Conservation (phyloP, 2,113 vertebrate genomes). For the Australoheros scitulus region DNA sequence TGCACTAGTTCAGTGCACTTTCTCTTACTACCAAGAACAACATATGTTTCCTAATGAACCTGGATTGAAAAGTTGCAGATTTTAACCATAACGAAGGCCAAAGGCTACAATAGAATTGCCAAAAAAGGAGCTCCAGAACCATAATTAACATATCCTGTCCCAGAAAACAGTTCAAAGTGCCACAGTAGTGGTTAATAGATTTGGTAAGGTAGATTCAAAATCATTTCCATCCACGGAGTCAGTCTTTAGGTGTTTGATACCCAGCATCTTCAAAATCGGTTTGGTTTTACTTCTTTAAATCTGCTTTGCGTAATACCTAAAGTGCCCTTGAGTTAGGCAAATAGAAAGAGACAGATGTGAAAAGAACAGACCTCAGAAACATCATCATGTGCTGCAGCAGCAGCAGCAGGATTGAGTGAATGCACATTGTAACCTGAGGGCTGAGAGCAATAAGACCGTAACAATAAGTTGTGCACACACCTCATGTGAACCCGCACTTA, state of each 20-base stretch:
- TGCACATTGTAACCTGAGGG: conserved; percentile 55
- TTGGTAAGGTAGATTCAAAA: not conserved
- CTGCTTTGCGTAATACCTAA: not conserved
- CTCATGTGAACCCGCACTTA: conserved; percentile 31
- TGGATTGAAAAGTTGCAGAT: not conserved
- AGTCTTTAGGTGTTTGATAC: not conserved
- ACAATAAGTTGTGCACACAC: conserved; percentile 28
- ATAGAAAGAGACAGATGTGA: conserved; percentile 39
- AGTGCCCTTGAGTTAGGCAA: conserved; percentile 20
- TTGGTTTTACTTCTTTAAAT: conserved; percentile 5
- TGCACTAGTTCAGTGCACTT: not conserved
- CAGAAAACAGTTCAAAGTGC: not conserved
- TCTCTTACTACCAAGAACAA: not conserved
- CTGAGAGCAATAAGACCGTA: conserved; percentile 29
- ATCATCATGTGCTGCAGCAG: conserved; percentile 21
- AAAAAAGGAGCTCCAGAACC: not conserved
- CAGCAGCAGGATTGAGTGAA: conserved; percentile 41
- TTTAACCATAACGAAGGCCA: not conserved
- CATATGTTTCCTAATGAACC: not conserved
- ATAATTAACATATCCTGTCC: not conserved
- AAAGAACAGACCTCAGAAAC: conserved; percentile 28
- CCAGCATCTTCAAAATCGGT: not conserved
- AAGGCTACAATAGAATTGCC: not conserved
- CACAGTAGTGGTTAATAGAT: not conserved
- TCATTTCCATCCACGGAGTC: not conserved